Base-by-base conservation (phyloP, 2,797 vertebrate genomes). In the Notolepis coatsorum region DNA sequence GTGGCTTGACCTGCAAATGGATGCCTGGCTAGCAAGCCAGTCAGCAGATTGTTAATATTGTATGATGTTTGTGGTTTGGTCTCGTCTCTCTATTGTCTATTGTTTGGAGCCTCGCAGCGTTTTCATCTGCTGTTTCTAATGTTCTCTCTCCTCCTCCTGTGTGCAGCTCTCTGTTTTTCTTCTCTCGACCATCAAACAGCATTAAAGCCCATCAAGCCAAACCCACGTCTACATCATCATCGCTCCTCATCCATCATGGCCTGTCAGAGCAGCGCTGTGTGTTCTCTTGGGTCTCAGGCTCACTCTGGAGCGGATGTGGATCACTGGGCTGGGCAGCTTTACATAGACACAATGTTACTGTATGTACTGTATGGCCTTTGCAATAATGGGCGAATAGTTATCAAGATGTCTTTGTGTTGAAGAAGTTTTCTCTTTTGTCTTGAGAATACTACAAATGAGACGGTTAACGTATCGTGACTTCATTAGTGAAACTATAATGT, bases 201-300 rank as follows among this genome's bases (percentile, higher is more conserved):
- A 50, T 76, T 66, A 71, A 62, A n/a, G n/a, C 4, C 33, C 60
- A 61, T 73, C 41, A 62, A 65, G 54, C 60, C 33, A 0, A 78
- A 66, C 57, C 68, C n/a, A 24, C 25, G 50, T 13, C 65, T 73
- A 57, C 66, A 74, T 65, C 60, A 59, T 70, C 41, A 50, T 53
- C 62, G 48, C 63, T 79, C 66, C 56, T 79, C 75, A 86, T 88
- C 65, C 65, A 85, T 89, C 80, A 84, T 7, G 4, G 45, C 55
- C 68, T 61, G 68, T 75, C 75, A 75, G 52, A 72, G 60, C 52
- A 42, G 18, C 17, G 66, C 50, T 5, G 3, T 33, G 52, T 65
- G 42, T 17, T 20, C 42, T 21, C 15, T 12, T 24, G 43, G 65
- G 65, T 72, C 63, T 75, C 60, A 50, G 31, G 47, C 50, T 49